Evolutionary conservation across 2,888 invertebrate genomes (phyloP), one percentile per base, ranked within the genome.

Genomic region (Cephalotes varians): DNA sequence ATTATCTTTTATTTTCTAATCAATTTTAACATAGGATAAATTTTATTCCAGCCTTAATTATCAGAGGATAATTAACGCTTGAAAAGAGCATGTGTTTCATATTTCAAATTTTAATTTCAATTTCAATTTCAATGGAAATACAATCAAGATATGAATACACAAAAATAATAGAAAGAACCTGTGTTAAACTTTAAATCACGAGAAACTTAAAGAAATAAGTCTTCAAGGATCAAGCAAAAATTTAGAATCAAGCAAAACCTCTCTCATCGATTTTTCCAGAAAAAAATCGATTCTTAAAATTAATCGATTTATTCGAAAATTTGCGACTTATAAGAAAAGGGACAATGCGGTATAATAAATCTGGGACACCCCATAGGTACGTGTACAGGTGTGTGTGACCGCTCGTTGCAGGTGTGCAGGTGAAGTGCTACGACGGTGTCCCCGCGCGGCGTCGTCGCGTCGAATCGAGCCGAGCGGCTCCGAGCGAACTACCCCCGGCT

Each of bases 401-500:
- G 65, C 40, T 65, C 37, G 67, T 51, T 76, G 76, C 76, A 76
- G 76, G 77, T 77, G 69, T 77, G 81, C 71, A 54, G 72, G 58
- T 72, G 28, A 40, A 64, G 72, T 73, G 81, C 56, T 81, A 74
- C 64, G 86, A 81, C 79, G 76, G 51, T 86, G 87, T 86, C 82
- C 76, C 76, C 76, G 49, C 49, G 58, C 74, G 49, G 64, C 74
- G 58, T 54, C 73, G 84, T 83, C 83, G 72, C 65, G 67, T 84
- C 91, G 91, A 91, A 74, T 72, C 72, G 81, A 85, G 69, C 91
- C 91, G 92, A 92, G 82, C 58, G 31, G 82, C 64, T 67, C 91
- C 92, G 92, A 91, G 69, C 85, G 60, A 84, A 88, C 90, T 88
- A 84, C 87, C 89, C 87, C 85, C 86, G 85, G 82, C 81, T 71